Evolutionary conservation across 2,797 vertebrate species (phyloP), one percentile per base, ranked within the genome.

Genomic region (Enoplosus armatus): DNA sequence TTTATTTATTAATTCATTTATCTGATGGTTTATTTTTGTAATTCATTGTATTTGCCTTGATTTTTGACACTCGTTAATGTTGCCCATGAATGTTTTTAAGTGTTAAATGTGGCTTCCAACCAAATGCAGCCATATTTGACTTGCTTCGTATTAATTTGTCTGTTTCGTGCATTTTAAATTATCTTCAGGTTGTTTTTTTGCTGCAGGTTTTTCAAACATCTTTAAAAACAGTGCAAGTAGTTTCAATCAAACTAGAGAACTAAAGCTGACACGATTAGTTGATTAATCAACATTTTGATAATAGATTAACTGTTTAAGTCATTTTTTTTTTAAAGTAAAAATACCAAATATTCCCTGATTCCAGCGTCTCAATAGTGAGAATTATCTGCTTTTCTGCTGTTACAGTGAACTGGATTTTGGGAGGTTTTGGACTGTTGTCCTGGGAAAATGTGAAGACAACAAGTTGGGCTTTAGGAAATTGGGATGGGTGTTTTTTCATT

Each of bases 21-120:
- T 88, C 41, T 76, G 35, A 69, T 80, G 60, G 31, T 85, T 91
- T 88, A 70, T 89, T 90, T 91, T 83, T 90, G 75, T 88, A 74
- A 75, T 71, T 53, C 26, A 54, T 72, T 87, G 74, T 72, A 69
- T 83, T 82, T 89, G 91, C 89, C 91, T 93, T 91, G 77, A 70
- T 89, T 84, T 89, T 85, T 80, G 58, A 84, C 80, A 27, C 61
- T 59, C 4, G 6, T 80, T 72, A 59, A 50, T 80, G 60, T 51
- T 79, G 22, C 59, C 56, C 8, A 39, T 63, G 72, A 77, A 78
- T 77, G 62, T 85, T 71, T 76, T 66, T 8, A n/a, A 33, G 18
- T 14, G 47, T 35, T 64, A 39, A 41, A 45, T 63, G 58, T 60
- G 55, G 27, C 45, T 68, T 61, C 29, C 6, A 29, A 69, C 16